Base-by-base conservation (phyloP, 2,113 vertebrate genomes). In the Dipodomys ordii region DNA sequence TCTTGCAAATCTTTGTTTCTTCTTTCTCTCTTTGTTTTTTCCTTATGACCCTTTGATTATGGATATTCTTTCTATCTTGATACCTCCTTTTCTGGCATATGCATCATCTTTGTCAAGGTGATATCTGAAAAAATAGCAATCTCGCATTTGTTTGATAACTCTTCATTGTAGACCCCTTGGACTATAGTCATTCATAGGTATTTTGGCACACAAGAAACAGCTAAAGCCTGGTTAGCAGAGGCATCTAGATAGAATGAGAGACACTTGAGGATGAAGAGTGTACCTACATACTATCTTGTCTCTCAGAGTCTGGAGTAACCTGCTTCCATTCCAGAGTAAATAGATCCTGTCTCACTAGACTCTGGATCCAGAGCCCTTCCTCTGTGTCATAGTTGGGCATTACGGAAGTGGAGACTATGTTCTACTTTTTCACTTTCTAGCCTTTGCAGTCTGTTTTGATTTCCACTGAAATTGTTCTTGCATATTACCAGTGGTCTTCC, bases 171-270 rank as follows among this genome's bases (percentile, higher is more conserved):
- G 64, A 68, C 19, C 53, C 20, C 71, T 49, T 91, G 65, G n/a
- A 79, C 25, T 35, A 19, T 60, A 83, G 35, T 62, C 39, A 81
- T 87, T 90, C 83, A 72, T 8, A 80, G 62, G 3, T 84, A 68
- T 95, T 93, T 87, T 81, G 60, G 76, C 62, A 68, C 83, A 23
- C 7, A 65, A 88, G 67, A 84, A 92, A 62, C 1, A 81, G 32
- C 32, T 32, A 11, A 88, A 89, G 46, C 35, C 23, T 60, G 35
- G n/a, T 13, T 44, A 12, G 46, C n/a, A 83, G 85, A 83, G 89
- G 39, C 78, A 72, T 69, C 72, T 76, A 76, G 57, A 19, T 82
- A 10, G 23, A 95, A 65, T 39, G 77, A 78, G 62, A 92, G 46
- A 76, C 76, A 86, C 2, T 49, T 53, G 53, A 32, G 62, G 44